These are phyloP conservation scores for Drosophila colorata DNA, from an alignment of 2,888 invertebrate genomes.

Conservation along the genomic window DNA sequence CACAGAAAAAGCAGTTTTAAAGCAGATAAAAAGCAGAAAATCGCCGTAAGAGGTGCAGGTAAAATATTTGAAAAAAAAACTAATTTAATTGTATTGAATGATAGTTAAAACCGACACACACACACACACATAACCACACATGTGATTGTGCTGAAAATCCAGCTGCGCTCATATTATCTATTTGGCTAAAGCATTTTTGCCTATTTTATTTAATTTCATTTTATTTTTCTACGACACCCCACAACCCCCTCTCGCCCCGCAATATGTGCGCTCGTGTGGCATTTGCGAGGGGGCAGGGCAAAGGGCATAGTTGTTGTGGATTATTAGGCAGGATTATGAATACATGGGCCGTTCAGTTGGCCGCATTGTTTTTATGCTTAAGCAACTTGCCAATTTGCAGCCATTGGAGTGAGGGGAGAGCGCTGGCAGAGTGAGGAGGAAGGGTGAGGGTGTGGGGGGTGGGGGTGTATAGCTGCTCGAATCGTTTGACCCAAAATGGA, in stretches of 20 bases:
- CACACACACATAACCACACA: neutral
- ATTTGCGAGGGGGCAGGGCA: neutral
- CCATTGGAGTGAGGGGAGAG: conserved; percentile 2
- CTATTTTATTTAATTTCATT: conserved; percentile 61
- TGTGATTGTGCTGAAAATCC: conserved; percentile 25
- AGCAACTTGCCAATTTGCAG: conserved; percentile 70
- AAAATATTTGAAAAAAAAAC: neutral
- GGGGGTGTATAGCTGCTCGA: conserved; percentile 9
- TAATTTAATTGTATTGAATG: conserved; percentile 2
- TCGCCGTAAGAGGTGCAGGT: too few species aligned
- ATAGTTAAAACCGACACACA: neutral
- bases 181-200: conserved; percentile 52
- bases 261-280: neutral
- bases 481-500: conserved; percentile 59
- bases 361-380: conserved; percentile 76
- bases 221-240: conserved; percentile 25
- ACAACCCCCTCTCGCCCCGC: neutral
- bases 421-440: too few species aligned
- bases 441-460: neutral
- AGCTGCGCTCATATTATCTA: conserved; percentile 58
- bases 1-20: too few species aligned
- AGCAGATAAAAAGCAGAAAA: too few species aligned
- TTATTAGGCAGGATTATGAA: conserved; percentile 77
- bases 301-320: conserved; percentile 56
- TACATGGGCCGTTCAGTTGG: conserved; percentile 74